Evolutionary conservation across 2,113 vertebrate species (phyloP), one percentile per base, ranked within the genome.

Genomic region (Ptyas mucosa): DNA sequence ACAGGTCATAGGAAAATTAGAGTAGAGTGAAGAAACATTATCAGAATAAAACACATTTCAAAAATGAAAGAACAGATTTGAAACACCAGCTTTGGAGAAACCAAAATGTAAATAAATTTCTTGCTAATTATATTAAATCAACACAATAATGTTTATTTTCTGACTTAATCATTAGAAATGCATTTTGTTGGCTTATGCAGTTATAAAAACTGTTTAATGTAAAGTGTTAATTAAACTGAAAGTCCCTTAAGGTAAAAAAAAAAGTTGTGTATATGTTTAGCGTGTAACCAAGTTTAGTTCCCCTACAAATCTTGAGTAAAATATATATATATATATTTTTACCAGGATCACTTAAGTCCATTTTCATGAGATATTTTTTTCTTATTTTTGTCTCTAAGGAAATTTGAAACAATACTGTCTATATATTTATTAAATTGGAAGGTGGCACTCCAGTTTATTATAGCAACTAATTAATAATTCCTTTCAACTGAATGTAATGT

Each of bases 111-210:
- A 93, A 55, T 23, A 64, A 18, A 92, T 51, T 92, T 34, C 87
- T 93, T 86, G 89, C 85, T 88, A 94, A 93, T 92, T 94, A 90
- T 0, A 85, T 88, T 93, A 39, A 94, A 46, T 34, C 1, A 93
- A 94, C 90, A 85, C 89, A 92, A 93, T 87, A 29, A 15, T n/a
- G 52, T 58, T 23, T 55, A 90, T 7, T 93, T 92, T 87, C 21
- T 89, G 91, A 34, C 86, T 11, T n/a, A 86, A 1, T 1, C 46
- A 3, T 85, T 85, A 34, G 43, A 93, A 90, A n/a, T 53, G 14
- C 87, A 5, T 91, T 94, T 15, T 93, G 69, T 87, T 93, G 94
- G 92, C 61, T 69, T 87, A 89, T 11, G 89, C 20, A 93, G 29
- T 55, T 85, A 91, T 91, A 21, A 29, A 92, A 61, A 51, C 4